These are phyloP conservation scores for Orthonyx spaldingii DNA, from an alignment of 2,113 vertebrate genomes.

Conservation along the genomic window DNA sequence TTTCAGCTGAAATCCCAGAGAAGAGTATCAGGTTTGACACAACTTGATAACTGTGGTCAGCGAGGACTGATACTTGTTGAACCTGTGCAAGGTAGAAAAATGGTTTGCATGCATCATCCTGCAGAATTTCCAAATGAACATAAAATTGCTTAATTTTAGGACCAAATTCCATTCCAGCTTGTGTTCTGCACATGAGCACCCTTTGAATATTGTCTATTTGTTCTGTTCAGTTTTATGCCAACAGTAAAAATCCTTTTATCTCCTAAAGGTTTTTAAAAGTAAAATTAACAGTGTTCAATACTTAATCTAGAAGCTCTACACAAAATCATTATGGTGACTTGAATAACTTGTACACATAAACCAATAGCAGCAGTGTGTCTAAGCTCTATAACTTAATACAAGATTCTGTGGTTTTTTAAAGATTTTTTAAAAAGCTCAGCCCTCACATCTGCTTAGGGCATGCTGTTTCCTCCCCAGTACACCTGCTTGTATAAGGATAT, in stretches of 20 bases:
- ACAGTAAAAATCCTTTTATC: neutral
- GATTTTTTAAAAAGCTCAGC: neutral
- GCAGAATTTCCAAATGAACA: neutral
- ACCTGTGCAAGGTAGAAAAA: neutral
- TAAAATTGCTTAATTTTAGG: neutral
- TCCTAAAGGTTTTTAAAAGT: neutral
- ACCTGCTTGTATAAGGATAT: neutral
- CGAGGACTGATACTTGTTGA: neutral
- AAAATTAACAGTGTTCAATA: neutral
- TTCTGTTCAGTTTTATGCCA: neutral
- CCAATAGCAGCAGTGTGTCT: neutral
- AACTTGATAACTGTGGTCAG: neutral
- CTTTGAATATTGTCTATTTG: neutral
- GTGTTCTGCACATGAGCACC: neutral
- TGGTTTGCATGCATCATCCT: neutral
- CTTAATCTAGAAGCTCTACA: neutral
- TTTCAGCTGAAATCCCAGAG: neutral
- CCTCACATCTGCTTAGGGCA: rapidly evolving
- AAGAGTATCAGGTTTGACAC: neutral
- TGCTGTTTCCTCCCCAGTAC: neutral
- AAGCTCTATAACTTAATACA: neutral
- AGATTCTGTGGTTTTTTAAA: neutral
- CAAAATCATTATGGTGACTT: neutral
- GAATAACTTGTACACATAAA: neutral
- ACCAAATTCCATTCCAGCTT: neutral